phyloP scores from a whole-genome alignment of 2,113 vertebrate genomes.

The Eudorcas thomsonii region DNA sequence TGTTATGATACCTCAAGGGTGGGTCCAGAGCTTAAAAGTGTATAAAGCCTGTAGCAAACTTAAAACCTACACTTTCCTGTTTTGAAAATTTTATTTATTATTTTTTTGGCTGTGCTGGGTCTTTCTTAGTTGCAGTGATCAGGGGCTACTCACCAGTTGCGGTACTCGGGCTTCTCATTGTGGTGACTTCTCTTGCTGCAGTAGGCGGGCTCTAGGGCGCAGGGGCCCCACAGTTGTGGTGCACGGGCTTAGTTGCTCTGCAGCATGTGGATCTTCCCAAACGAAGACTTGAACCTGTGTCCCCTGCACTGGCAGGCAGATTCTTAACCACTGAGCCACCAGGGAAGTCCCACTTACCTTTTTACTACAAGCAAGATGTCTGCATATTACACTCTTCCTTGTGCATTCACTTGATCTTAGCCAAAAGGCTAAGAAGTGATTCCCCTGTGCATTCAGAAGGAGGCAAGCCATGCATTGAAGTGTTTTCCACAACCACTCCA shows the following conservation, averaged over 20 bases:
- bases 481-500: background rate
- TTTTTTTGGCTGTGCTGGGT: background rate
- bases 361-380: background rate
- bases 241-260: background rate
- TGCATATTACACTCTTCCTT: background rate
- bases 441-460: background rate
- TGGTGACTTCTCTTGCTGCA: background rate
- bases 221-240: background rate
- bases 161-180: background rate
- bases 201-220: background rate
- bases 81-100: background rate
- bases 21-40: background rate
- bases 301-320: background rate
- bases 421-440: background rate
- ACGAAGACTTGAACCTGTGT: background rate
- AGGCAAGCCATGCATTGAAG: background rate
- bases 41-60: background rate
- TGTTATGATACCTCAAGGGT: background rate
- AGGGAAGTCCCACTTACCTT: background rate
- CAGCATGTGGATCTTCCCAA: background rate
- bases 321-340: background rate
- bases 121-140: background rate
- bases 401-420: background rate
- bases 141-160: background rate
- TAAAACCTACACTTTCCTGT: background rate